Conservation (phyloP, 2,113 vertebrate species). For the Cheilinus undulatus region DNA sequence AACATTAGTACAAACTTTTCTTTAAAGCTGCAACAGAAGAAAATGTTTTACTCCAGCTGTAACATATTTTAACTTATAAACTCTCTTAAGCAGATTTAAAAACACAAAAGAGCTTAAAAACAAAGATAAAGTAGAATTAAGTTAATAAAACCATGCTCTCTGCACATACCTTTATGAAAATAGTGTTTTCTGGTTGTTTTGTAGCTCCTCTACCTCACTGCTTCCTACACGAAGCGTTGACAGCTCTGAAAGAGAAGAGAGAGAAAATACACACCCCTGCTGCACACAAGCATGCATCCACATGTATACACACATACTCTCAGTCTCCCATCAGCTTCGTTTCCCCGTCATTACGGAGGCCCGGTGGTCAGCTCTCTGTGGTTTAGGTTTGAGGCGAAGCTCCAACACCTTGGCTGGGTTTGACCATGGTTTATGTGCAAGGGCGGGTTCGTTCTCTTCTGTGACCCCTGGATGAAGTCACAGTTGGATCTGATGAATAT, state of each 20-base stretch:
- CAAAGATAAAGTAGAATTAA: neutral
- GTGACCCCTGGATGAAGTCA: slow-evolving; percentile 35
- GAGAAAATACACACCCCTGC: slow-evolving; percentile 49
- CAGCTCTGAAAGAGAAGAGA: slow-evolving; percentile 16
- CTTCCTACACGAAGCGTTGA: slow-evolving; percentile 35
- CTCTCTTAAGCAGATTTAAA: neutral
- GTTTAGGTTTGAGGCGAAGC: slow-evolving; percentile 59
- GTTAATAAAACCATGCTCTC: neutral
- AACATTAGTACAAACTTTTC: neutral
- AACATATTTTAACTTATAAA: neutral
- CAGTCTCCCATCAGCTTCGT: slow-evolving; percentile 1
- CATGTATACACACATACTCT: slow-evolving; percentile 47
- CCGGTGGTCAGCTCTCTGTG: slow-evolving; percentile 52
- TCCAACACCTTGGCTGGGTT: slow-evolving; percentile 51
- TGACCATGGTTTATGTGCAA: slow-evolving; percentile 10
- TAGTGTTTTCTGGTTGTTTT: slow-evolving; percentile 25
- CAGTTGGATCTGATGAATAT: slow-evolving; percentile 34
- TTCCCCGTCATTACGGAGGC: slow-evolving; percentile 63
- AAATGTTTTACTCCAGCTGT: neutral
- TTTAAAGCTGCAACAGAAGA: neutral
- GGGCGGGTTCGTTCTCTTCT: slow-evolving; percentile 13
- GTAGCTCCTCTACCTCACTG: slow-evolving; percentile 48
- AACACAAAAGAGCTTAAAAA: neutral
- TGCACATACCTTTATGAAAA: slow-evolving; percentile 35
- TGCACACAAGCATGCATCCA: slow-evolving; percentile 57